These are phyloP conservation scores for Chrysolina haemoptera DNA, from an alignment of 2,888 invertebrate genomes.

Conservation along the genomic window DNA sequence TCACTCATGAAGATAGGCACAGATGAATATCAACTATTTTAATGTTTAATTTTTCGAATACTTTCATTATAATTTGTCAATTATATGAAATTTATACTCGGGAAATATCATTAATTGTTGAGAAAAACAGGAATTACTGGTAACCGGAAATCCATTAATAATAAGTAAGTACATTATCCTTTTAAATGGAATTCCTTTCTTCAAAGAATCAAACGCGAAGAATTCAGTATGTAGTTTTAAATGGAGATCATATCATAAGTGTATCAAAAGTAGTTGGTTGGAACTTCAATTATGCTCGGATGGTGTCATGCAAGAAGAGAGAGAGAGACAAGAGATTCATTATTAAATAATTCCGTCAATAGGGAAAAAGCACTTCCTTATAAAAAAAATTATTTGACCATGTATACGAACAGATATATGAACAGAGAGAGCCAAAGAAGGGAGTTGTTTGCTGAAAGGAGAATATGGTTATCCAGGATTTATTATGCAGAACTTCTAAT, in stretches of 20 bases:
- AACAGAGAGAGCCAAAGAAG: too few species aligned
- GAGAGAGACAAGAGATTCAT: too few species aligned
- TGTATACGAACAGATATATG: too few species aligned
- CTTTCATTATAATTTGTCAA: neutral
- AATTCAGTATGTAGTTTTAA: neutral
- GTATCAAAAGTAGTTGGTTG: neutral
- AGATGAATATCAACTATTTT: neutral
- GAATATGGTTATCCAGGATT: too few species aligned
- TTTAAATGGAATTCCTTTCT: neutral
- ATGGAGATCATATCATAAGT: neutral
- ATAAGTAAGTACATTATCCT: neutral
- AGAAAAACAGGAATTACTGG: conserved; percentile 1
- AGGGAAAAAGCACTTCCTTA: too few species aligned
- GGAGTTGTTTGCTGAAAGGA: too few species aligned
- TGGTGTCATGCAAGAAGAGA: too few species aligned
- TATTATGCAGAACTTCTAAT: too few species aligned
- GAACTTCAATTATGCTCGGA: neutral
- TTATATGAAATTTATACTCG: neutral
- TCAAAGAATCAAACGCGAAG: neutral
- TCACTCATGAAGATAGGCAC: neutral
- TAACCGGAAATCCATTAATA: neutral
- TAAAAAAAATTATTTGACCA: too few species aligned
- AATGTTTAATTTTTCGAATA: neutral
- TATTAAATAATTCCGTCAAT: too few species aligned
- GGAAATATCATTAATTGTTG: neutral